Evolutionary conservation across 1,140 invertebrate species (phyloP).

Genomic region (Trinorchestia longiramus): DNA sequence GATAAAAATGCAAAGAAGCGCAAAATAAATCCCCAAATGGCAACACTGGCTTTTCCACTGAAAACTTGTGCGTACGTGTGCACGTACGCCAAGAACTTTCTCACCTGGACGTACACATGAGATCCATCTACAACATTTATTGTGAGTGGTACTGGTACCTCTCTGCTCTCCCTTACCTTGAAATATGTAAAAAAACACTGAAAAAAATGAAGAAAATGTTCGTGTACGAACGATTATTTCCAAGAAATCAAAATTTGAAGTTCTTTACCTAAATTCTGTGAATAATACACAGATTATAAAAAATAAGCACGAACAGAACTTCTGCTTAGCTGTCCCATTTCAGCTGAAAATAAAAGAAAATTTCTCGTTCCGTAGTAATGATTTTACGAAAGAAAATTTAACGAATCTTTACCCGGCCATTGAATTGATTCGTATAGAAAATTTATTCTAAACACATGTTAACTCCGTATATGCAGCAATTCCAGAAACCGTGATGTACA

Average conservation of each 20-base stretch:
- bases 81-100: not conserved
- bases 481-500: too few species aligned
- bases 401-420: too few species aligned
- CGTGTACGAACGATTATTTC: not conserved
- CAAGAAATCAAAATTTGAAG: not conserved
- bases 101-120: not conserved
- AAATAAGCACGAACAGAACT: too few species aligned
- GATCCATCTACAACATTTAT: not conserved
- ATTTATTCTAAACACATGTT: too few species aligned
- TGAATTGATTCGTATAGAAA: too few species aligned
- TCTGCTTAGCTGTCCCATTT: too few species aligned
- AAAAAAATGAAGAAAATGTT: not conserved
- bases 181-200: not conserved
- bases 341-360: too few species aligned
- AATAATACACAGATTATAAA: too few species aligned
- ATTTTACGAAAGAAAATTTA: too few species aligned
- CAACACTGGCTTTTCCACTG: not conserved
- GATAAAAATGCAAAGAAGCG: not conserved
- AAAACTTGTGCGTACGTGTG: not conserved
- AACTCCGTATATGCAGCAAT: too few species aligned
- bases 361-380: too few species aligned
- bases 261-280: too few species aligned
- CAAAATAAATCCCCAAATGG: not conserved
- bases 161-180: not conserved
- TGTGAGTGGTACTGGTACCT: not conserved